Conservation (phyloP, 1,140 invertebrate genomes). For the Propsilocerus akamusi region DNA sequence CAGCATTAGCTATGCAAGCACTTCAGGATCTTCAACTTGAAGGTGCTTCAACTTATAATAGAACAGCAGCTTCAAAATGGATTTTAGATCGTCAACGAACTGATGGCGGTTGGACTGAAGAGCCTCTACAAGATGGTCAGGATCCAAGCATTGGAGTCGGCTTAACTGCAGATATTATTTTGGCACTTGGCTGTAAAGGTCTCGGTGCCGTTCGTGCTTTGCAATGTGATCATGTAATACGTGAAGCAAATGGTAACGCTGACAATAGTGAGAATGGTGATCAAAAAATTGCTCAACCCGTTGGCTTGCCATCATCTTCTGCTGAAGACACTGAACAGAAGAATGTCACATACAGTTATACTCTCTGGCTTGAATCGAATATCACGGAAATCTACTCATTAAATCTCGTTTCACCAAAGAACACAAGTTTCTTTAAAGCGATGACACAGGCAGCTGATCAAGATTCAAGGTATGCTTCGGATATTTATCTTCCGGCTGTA, state of each 20-base stretch:
- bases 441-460: constrained; percentile 68
- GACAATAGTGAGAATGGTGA: constrained; percentile 18
- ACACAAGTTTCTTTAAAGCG: constrained; percentile 49
- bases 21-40: constrained; percentile 47
- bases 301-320: constrained; percentile 25
- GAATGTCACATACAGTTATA: constrained; percentile 62
- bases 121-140: constrained; percentile 24
- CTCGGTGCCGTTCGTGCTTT: constrained; percentile 44
- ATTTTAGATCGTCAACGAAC: constrained; percentile 47
- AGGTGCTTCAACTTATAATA: constrained; percentile 46
- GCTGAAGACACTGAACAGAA: constrained; percentile 40
- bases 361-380: constrained; percentile 68
- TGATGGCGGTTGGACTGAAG: constrained; percentile 58
- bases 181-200: constrained; percentile 47
- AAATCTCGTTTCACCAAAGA: constrained; percentile 20
- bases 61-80: constrained; percentile 50
- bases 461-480: constrained; percentile 30
- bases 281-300: constrained; percentile 21
- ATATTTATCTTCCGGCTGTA: neutral
- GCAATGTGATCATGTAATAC: constrained; percentile 38
- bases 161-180: constrained; percentile 51
- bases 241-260: constrained; percentile 19
- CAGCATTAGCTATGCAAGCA: constrained; percentile 58
- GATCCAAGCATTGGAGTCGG: constrained; percentile 30
- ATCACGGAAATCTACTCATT: constrained; percentile 32